These are phyloP conservation scores for Melopsittacus undulatus DNA, from an alignment of 2,797 vertebrate genomes.

Conservation along the genomic window DNA sequence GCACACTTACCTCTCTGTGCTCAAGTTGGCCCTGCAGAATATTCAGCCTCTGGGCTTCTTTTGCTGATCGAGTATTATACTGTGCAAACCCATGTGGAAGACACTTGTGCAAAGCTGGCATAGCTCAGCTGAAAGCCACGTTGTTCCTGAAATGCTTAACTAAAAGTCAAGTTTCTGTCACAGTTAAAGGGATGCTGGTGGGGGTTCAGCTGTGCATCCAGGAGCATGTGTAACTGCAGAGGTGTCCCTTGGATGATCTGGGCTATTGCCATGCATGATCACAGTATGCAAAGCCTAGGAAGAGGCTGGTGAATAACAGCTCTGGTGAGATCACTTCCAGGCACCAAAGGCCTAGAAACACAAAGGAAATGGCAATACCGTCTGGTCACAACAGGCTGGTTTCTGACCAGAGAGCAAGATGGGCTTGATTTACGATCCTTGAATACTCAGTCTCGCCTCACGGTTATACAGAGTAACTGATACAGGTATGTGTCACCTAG, in stretches of 20 bases:
- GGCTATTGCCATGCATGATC: rapidly evolving
- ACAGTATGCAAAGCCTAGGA: not conserved
- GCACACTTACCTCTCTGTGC: not conserved
- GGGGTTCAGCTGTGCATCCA: not conserved
- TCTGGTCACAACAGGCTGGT: not conserved
- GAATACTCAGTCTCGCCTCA: not conserved
- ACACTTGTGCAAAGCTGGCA: not conserved
- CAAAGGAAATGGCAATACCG: not conserved
- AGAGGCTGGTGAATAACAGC: not conserved
- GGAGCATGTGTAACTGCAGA: not conserved
- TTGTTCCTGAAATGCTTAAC: not conserved
- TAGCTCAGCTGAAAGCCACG: not conserved
- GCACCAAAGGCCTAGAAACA: not conserved
- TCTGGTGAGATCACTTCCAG: not conserved
- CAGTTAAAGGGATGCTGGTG: not conserved
- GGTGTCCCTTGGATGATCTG: rapidly evolving
- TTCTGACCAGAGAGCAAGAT: not conserved
- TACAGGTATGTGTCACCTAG: not conserved
- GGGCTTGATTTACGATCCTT: not conserved
- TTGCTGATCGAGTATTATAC: not conserved
- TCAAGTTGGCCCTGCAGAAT: not conserved
- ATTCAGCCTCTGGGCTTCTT: not conserved
- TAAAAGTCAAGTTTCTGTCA: not conserved
- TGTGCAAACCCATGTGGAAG: rapidly evolving
- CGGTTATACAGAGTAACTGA: not conserved